Base-by-base conservation (phyloP, 92 coral and sea anemone genomes). In the Parazoanthus darwini region DNA sequence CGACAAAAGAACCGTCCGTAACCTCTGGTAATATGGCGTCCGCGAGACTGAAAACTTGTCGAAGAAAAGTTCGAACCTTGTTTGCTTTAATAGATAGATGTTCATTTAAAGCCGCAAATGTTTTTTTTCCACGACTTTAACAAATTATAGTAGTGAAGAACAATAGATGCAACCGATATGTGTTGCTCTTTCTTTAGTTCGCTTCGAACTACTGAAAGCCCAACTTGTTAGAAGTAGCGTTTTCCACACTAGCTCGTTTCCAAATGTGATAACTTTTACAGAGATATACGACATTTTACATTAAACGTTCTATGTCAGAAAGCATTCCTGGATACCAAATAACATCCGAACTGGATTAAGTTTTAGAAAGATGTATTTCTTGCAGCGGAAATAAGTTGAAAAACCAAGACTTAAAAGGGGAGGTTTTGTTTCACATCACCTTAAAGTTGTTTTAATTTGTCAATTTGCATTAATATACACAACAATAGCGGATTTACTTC, bases 381-480 rank as follows among this genome's bases (percentile, higher is more conserved):
- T 8, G 56, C 44, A 4, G 59, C 33, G 66, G 59, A 84, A 23
- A 70, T 84, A 13, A 84, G 43, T 42, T 29, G 36, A 44, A 71
- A 84, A 68, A 48, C 23, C 22, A 44, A 66, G 86, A 82, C 59
- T 38, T 39, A 67, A 67, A 73, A 73, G 77, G 77, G 67, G 37
- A 25, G 65, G 74, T 14, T 42, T 84, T 71, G 38, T 84, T 84
- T 84, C 87, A 46, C 13, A 63, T 63, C 70, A 63, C 70, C 51
- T 70, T 84, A 84, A 84, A 84, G 87, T 71, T 71, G 78, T 84
- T 84, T 71, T 70, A 46, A 84, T 70, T 80, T 70, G 78, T 84
- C 79, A 66, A 71, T 84, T 84, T 72, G 87, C 87, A 84, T 84
- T 84, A 84, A 84, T 84, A 71, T 84, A 46, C 67, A 84, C 50